A percentile compares a stretch with the other conserved stretches of the same genome.
Evolutionary conservation across 30 jellyfish, hydroid and myxozoan genomes (phyloP).

Genomic region (Aurelia aurita complex sp. Pacific): DNA sequence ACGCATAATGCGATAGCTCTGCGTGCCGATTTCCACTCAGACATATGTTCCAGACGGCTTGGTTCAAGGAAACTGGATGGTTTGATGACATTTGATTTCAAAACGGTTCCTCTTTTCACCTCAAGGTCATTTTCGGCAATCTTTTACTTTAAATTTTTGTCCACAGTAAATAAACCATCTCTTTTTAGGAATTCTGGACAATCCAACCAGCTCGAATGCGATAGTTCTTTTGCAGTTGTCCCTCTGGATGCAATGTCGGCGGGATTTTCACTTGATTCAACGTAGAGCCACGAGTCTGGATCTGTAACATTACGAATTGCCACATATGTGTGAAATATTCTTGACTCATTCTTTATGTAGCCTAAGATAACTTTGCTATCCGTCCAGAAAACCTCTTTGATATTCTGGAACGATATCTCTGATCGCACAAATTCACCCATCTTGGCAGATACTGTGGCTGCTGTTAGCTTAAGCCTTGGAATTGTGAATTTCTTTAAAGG

Average conservation of each 20-base stretch:
- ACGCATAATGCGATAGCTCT: slow-evolving; percentile 10
- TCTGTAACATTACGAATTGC: slow-evolving; percentile 31
- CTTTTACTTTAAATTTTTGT: not conserved
- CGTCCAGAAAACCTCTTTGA: slow-evolving; percentile 45
- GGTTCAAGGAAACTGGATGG: not conserved
- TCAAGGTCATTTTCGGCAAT: slow-evolving; percentile 1
- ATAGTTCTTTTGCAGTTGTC: slow-evolving; percentile 14
- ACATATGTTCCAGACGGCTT: not conserved
- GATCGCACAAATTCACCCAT: not conserved
- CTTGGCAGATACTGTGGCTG: too few relatives aligned
- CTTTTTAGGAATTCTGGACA: slow-evolving; percentile 5
- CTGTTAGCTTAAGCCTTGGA: slow-evolving; percentile 35
- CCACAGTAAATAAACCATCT: slow-evolving; percentile 11
- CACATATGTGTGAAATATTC: slow-evolving; percentile 37
- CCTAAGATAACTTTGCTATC: slow-evolving; percentile 48
- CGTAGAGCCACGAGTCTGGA: slow-evolving; percentile 10
- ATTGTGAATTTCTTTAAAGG: slow-evolving; percentile 39
- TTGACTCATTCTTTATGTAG: too few relatives aligned
- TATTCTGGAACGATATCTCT: not conserved
- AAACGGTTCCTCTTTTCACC: slow-evolving; percentile 1
- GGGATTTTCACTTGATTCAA: not conserved
- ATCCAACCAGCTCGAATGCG: slow-evolving; percentile 20
- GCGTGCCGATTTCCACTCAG: not conserved
- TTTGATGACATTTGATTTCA: not conserved
- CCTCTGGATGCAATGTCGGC: not conserved